phyloP scores from a whole-genome alignment of 2,113 vertebrate genomes.

The Ivindomyrus marchei region DNA sequence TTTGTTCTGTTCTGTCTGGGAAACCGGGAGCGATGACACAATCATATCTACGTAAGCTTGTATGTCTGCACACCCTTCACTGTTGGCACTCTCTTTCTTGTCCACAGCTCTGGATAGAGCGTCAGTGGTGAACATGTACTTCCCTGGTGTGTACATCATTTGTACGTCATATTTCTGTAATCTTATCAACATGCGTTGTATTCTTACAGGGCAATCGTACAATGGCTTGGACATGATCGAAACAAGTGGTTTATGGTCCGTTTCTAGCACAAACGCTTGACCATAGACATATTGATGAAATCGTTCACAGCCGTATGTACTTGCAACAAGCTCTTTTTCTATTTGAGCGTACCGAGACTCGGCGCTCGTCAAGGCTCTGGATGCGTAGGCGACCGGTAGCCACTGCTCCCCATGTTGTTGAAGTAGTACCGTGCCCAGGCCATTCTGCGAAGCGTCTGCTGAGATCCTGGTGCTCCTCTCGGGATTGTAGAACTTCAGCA shows the following conservation, averaged over 20 bases:
- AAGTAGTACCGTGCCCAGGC: slow-evolving; percentile 17
- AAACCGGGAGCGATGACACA: slow-evolving; percentile 10
- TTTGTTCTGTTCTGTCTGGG: slow-evolving; percentile 19
- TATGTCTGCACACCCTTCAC: not conserved
- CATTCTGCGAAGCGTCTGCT: not conserved
- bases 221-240: slow-evolving; percentile 28
- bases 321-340: slow-evolving; percentile 25
- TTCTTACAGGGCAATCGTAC: slow-evolving; percentile 20
- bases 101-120: not conserved
- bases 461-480: not conserved
- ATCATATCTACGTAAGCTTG: not conserved
- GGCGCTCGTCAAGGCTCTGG: not conserved
- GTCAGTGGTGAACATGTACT: not conserved
- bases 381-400: slow-evolving; percentile 25
- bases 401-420: slow-evolving; percentile 9
- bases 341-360: slow-evolving; percentile 27
- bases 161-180: slow-evolving; percentile 2
- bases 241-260: slow-evolving; percentile 28
- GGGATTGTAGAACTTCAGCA: not conserved
- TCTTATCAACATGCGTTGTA: not conserved
- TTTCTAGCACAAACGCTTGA: slow-evolving; percentile 23
- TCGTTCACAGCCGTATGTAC: slow-evolving; percentile 23
- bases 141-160: slow-evolving; percentile 28
- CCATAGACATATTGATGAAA: slow-evolving; percentile 31
- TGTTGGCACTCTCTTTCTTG: not conserved